phyloP scores from a whole-genome alignment of 2,888 invertebrate species.

The Notodromas monacha region DNA sequence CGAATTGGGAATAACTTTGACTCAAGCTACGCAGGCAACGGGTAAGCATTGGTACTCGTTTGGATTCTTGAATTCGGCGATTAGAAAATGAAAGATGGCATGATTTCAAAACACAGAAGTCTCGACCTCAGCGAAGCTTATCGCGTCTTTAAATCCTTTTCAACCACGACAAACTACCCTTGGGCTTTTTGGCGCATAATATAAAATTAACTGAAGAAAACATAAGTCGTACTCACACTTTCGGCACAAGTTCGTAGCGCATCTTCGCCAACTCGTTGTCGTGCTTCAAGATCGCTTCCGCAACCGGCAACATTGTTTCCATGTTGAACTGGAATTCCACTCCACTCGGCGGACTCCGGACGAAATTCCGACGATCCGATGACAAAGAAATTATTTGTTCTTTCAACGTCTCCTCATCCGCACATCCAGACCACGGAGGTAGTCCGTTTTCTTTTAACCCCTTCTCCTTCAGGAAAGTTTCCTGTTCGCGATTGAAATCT shows the following conservation, averaged over 20 bases:
- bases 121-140: not conserved
- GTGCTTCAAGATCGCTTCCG: constrained; percentile 68
- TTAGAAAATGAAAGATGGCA: too few species aligned
- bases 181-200: too few species aligned
- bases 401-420: constrained; percentile 71
- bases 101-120: too few species aligned
- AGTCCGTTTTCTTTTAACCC: constrained; percentile 20
- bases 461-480: constrained; percentile 70
- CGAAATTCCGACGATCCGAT: constrained; percentile 84
- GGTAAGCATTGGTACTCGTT: too few species aligned
- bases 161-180: not conserved
- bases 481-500: constrained; percentile 87
- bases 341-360: constrained; percentile 76
- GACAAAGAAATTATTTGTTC: constrained; percentile 81
- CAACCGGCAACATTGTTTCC: constrained; percentile 63
- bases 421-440: constrained; percentile 78
- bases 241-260: constrained; percentile 96
- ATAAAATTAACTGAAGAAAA: constrained; percentile 1
- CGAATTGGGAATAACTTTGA: too few species aligned
- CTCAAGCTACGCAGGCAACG: too few species aligned
- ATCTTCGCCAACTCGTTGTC: constrained; percentile 87
- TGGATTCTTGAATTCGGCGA: too few species aligned
- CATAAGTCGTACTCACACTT: constrained; percentile 55
- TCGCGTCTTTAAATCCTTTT: not conserved
- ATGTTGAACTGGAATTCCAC: constrained; percentile 86